These are phyloP conservation scores for Polia nebulosa DNA, from an alignment of 2,888 invertebrate genomes.

Conservation along the genomic window DNA sequence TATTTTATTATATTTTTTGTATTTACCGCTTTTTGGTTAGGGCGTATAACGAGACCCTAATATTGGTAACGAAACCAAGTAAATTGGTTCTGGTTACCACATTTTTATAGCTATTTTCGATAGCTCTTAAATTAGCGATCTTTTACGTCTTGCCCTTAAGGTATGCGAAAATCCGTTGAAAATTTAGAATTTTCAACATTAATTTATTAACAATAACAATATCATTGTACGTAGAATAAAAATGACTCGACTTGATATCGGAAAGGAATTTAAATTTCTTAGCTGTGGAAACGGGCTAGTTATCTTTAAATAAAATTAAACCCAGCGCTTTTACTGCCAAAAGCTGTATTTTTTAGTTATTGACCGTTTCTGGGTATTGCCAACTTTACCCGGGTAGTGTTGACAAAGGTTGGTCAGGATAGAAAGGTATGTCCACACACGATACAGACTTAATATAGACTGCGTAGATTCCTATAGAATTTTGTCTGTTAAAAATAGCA, in stretches of 20 bases:
- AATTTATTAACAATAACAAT: constrained; percentile 27
- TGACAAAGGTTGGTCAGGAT: background rate
- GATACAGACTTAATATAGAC: too few relatives aligned
- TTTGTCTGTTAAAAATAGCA: too few relatives aligned
- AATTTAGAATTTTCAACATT: constrained; percentile 51
- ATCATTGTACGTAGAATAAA: constrained; percentile 35
- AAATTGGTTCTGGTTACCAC: background rate
- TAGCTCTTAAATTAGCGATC: background rate
- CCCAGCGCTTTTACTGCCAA: constrained; percentile 28
- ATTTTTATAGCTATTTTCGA: background rate
- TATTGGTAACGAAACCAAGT: background rate
- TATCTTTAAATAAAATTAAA: constrained; percentile 13
- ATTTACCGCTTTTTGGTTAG: constrained; percentile 26
- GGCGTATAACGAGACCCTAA: constrained; percentile 20
- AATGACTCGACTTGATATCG: constrained; percentile 38
- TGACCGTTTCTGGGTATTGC: background rate
- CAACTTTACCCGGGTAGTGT: constrained; percentile 7
- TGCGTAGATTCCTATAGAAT: too few relatives aligned
- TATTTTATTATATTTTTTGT: constrained; percentile 56
- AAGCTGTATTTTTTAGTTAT: constrained; percentile 9
- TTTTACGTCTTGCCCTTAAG: constrained; percentile 31
- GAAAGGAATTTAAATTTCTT: constrained; percentile 37
- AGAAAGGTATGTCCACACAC: too few relatives aligned
- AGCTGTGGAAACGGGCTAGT: constrained; percentile 12
- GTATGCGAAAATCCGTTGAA: constrained; percentile 23